Evolutionary conservation across 2,797 vertebrate species (phyloP).

Genomic region (Lacerta agilis): DNA sequence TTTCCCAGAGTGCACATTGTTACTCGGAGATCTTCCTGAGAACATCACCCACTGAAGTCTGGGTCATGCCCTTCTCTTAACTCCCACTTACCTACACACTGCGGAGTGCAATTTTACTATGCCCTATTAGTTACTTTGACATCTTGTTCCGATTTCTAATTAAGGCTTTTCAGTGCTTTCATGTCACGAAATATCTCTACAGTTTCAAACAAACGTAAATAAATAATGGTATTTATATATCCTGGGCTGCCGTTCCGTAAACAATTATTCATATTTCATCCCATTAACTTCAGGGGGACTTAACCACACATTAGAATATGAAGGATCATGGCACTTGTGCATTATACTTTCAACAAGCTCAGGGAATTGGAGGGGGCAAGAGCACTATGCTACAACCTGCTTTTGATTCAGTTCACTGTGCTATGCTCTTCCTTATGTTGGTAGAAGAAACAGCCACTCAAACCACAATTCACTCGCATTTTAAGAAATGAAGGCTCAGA

Average conservation of each 20-base stretch:
- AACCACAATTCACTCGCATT: neutral
- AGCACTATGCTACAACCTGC: neutral
- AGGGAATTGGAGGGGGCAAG: neutral
- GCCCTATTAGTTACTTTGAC: constrained; percentile 18
- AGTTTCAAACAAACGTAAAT: constrained; percentile 23
- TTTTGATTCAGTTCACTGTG: neutral
- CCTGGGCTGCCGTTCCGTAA: neutral
- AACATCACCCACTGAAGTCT: constrained; percentile 28
- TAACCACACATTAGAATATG: neutral
- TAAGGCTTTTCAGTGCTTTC: constrained; percentile 20
- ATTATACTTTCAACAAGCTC: neutral
- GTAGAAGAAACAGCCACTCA: neutral
- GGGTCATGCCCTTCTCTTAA: constrained; percentile 14
- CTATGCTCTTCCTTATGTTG: neutral
- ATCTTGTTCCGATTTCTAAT: constrained; percentile 9
- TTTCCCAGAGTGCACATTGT: constrained; percentile 38
- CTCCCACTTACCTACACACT: constrained; percentile 29
- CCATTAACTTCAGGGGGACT: neutral
- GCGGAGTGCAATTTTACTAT: constrained; percentile 24
- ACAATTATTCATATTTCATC: neutral
- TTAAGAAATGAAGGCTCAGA: neutral
- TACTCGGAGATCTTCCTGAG: constrained; percentile 49
- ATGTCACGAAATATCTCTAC: constrained; percentile 25
- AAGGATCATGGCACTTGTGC: neutral
- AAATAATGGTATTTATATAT: neutral